Base-by-base conservation (phyloP, 2,888 invertebrate genomes). In the Phasia obesa region DNA sequence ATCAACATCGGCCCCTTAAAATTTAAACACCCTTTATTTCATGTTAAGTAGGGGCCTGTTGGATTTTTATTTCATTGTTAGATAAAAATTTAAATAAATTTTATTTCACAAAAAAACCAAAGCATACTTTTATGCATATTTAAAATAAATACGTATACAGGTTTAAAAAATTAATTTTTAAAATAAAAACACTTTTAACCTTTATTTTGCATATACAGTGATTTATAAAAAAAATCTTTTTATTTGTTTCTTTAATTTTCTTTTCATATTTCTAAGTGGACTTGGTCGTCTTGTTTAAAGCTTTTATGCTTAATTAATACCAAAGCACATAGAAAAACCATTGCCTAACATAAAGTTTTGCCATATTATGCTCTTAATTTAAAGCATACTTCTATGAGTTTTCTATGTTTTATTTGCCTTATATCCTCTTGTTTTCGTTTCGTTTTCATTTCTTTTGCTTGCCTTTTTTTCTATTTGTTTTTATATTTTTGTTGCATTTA, bases 231-330 rank as follows among this genome's bases (percentile, higher is more conserved):
- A 27, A 27, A 5, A 27, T 69, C 17, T 42, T 17, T n/a, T n/a
- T n/a, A n/a, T n/a, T n/a, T n/a, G n/a, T n/a, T n/a, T n/a, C n/a
- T n/a, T n/a, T n/a, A n/a, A n/a, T n/a, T n/a, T 69, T 51, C 17
- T 49, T 35, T 76, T 67, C 27, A 51, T 19, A 59, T 65, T 57
- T 13, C 31, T 51, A 64, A 51, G 21, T 44, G 9, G 31, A 15
- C 35, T 55, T 64, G 27, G 0, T 35, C 35, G 35, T 21, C 19
- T 15, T 23, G 11, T 69, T 69, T 47, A 25, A 35, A 70, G 62
- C 55, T 70, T 55, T 77, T 70, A 77, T 77, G 62, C 55, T 77
- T 77, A 70, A 70, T 77, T 70, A 77, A 70, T 53, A 70, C 19
- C 51, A 62, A 67, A 59, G 19, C 35, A 59, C 15, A 31, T 21